phyloP scores from a whole-genome alignment of 2,797 vertebrate species.

The Orestias chungarensis region DNA sequence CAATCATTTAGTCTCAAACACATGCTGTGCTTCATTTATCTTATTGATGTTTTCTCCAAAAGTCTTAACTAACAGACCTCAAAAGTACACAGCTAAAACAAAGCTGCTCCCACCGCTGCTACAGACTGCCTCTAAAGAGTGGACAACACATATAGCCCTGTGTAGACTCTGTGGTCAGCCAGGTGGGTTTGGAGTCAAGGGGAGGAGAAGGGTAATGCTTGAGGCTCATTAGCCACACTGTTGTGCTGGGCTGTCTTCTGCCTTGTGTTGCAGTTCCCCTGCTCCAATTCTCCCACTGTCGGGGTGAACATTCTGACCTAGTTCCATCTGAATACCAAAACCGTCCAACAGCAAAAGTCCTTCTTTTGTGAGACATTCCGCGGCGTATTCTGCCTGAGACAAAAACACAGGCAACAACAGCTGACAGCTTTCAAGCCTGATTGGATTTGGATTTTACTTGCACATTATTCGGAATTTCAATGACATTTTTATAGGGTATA shows the following conservation, averaged over 20 bases:
- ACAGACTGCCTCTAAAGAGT: conserved; percentile 45
- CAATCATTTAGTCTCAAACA: conserved; percentile 20
- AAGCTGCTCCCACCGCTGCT: conserved; percentile 28
- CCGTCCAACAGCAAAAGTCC: conserved; percentile 66
- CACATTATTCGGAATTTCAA: conserved; percentile 15
- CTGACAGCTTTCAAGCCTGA: conserved; percentile 45
- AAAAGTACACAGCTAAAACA: conserved; percentile 25
- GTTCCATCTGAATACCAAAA: conserved; percentile 73
- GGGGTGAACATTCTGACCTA: conserved; percentile 78
- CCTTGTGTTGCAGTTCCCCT: conserved; percentile 58
- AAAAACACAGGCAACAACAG: conserved; percentile 40
- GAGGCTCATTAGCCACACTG: conserved; percentile 67
- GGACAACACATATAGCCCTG: conserved; percentile 26
- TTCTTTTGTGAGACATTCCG: conserved; percentile 78
- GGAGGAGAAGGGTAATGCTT: conserved; percentile 67
- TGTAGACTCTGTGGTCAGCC: conserved; percentile 36
- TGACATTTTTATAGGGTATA: not conserved
- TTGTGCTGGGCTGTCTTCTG: conserved; percentile 66
- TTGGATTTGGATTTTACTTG: not conserved
- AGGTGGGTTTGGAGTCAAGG: conserved; percentile 67
- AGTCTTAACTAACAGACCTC: conserved; percentile 19
- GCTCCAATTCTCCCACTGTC: conserved; percentile 70
- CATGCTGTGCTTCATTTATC: conserved; percentile 30
- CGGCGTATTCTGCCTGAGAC: conserved; percentile 56
- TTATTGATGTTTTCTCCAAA: conserved; percentile 12